A percentile compares a stretch with the other conserved stretches of the same genome.
Conservation (phyloP, 2,113 vertebrate genomes). For the Jaculus jaculus region DNA sequence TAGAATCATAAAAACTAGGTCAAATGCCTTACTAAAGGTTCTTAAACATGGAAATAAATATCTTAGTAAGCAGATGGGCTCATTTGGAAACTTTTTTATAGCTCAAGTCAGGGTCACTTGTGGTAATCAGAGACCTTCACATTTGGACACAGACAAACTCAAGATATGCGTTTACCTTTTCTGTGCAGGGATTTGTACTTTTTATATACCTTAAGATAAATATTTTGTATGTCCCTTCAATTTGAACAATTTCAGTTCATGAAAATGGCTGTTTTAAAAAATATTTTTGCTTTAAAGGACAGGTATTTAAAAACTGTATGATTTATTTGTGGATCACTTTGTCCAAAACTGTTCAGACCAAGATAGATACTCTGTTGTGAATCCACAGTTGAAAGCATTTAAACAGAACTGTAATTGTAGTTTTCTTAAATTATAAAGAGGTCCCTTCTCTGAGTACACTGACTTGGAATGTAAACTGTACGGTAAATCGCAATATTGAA, state of each 20-base stretch:
- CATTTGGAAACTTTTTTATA: constrained; percentile 63
- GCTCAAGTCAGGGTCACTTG: too few relatives aligned
- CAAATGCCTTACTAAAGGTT: constrained; percentile 52
- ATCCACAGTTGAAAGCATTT: constrained; percentile 33
- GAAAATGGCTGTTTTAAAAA: constrained; percentile 45
- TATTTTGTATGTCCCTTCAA: constrained; percentile 30
- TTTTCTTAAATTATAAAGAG: constrained; percentile 56
- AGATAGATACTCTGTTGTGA: constrained; percentile 10
- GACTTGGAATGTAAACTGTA: constrained; percentile 49
- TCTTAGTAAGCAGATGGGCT: constrained; percentile 56
- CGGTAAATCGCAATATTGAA: not conserved
- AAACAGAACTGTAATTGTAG: constrained; percentile 40
- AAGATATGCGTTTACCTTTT: too few relatives aligned
- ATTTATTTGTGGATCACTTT: constrained; percentile 34
- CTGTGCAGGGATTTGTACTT: too few relatives aligned
- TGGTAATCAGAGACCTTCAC: too few relatives aligned
- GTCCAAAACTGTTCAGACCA: not conserved
- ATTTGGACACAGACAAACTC: too few relatives aligned
- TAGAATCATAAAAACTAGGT: constrained; percentile 47
- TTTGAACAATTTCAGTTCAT: constrained; percentile 18
- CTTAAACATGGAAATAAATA: constrained; percentile 52
- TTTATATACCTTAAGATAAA: too few relatives aligned
- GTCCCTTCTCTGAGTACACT: constrained; percentile 41
- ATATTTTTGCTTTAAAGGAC: constrained; percentile 43
- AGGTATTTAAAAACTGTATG: constrained; percentile 38